These are phyloP conservation scores for Mycetomoellerius zeteki DNA, from an alignment of 1,140 invertebrate species.

Conservation along the genomic window DNA sequence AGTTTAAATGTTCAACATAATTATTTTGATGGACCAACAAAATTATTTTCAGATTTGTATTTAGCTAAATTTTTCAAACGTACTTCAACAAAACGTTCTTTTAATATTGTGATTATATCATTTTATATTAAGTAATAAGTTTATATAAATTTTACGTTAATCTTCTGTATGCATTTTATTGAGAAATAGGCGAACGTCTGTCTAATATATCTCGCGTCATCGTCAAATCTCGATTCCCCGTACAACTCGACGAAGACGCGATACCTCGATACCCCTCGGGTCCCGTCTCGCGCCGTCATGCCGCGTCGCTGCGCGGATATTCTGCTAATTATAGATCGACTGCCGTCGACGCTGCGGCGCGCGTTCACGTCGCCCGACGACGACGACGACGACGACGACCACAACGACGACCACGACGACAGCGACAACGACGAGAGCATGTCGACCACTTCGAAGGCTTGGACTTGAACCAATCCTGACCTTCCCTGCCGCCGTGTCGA, in stretches of 20 bases:
- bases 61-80: too few relatives aligned
- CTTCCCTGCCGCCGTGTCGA: constrained; percentile 83
- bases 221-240: constrained; percentile 5
- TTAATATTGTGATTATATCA: neutral
- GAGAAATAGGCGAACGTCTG: neutral
- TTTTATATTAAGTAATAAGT: neutral
- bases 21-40: too few relatives aligned
- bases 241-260: constrained; percentile 22
- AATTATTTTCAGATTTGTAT: too few relatives aligned
- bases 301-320: constrained; percentile 74
- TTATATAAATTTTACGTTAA: neutral
- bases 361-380: constrained; percentile 54
- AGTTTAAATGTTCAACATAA: too few relatives aligned
- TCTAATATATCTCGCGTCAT: neutral
- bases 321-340: constrained; percentile 83
- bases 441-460: constrained; percentile 78
- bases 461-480: constrained; percentile 86
- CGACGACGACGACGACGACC: neutral
- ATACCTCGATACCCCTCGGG: constrained; percentile 26
- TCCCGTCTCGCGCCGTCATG: constrained; percentile 52
- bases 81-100: too few relatives aligned
- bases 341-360: constrained; percentile 62
- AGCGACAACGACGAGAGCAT: constrained; percentile 42
- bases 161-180: neutral
- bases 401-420: neutral